These are phyloP conservation scores for Chloroceryle aenea DNA, from an alignment of 2,113 vertebrate genomes.

Conservation along the genomic window DNA sequence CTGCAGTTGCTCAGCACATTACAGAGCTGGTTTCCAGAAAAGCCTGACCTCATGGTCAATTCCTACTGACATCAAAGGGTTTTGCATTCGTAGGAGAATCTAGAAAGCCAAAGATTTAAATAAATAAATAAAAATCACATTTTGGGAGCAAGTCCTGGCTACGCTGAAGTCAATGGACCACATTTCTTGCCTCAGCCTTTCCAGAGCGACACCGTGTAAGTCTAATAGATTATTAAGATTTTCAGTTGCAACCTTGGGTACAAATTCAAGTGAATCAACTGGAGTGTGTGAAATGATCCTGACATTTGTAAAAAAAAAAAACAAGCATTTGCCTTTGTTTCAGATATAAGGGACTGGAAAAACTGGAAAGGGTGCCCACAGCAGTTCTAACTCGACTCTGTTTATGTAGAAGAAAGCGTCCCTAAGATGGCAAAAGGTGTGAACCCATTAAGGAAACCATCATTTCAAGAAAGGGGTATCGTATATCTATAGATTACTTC, in stretches of 20 bases:
- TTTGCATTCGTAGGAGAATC: background rate
- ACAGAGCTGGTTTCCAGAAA: background rate
- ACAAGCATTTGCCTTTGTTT: background rate
- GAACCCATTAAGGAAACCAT: background rate
- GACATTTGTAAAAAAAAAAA: background rate
- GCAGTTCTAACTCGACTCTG: background rate
- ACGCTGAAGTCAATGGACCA: rapidly evolving
- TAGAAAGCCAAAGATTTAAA: background rate
- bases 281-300: background rate
- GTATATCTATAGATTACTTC: background rate
- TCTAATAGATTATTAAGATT: background rate
- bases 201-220: background rate
- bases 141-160: background rate
- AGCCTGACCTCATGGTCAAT: background rate
- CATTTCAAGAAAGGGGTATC: background rate
- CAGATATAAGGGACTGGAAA: background rate
- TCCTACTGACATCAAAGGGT: background rate
- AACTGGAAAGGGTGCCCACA: background rate
- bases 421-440: background rate
- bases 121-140: background rate
- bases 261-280: background rate
- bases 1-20: background rate
- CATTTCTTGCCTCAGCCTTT: background rate
- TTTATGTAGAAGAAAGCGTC: background rate
- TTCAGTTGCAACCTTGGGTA: background rate